Evolutionary conservation across 2,888 invertebrate genomes (phyloP), one percentile per base, ranked within the genome.

Genomic region (Andrena minutula): DNA sequence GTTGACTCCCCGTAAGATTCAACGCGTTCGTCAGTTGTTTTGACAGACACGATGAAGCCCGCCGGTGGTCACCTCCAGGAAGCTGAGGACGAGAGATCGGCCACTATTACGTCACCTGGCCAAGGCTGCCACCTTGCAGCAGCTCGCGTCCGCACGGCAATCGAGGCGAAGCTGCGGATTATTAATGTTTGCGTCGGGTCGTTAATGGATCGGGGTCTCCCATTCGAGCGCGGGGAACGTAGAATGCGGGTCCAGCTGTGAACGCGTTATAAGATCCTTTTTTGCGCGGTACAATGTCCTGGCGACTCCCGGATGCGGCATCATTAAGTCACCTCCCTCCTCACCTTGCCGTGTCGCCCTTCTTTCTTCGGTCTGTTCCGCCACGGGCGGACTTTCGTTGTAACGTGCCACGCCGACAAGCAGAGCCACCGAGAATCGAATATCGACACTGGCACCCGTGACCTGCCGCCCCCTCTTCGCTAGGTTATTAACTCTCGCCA

Each of bases 201-300:
- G 86, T 89, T 89, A 90, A 88, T 90, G 90, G 89, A 90, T 89
- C 89, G 86, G 86, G 82, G 76, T 86, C 83, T 89, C 82, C 86
- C 87, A 89, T 89, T 88, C 88, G 85, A 74, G 77, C 81, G 66
- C 83, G 80, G 82, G 82, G 86, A 88, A 78, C 86, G 86, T 82
- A 89, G 89, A 90, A 90, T 91, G 90, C 90, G 90, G 90, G 89
- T 90, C 91, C 91, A 91, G 90, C 91, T 91, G 91, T 91, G 89
- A 90, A 90, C 90, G 89, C 89, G 89, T 91, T 91, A 90, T 89
- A 88, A 90, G 88, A 85, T 86, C 80, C 84, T 89, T 88, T 88
- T 88, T 88, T 89, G 88, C 88, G 78, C 85, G 87, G 88, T 88
- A 89, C 89, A 88, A 89, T 91, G 91, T 91, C 91, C 90, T 88